Evolutionary conservation across 1,140 invertebrate species (phyloP).

Genomic region (Aphelenchoides avenae): DNA sequence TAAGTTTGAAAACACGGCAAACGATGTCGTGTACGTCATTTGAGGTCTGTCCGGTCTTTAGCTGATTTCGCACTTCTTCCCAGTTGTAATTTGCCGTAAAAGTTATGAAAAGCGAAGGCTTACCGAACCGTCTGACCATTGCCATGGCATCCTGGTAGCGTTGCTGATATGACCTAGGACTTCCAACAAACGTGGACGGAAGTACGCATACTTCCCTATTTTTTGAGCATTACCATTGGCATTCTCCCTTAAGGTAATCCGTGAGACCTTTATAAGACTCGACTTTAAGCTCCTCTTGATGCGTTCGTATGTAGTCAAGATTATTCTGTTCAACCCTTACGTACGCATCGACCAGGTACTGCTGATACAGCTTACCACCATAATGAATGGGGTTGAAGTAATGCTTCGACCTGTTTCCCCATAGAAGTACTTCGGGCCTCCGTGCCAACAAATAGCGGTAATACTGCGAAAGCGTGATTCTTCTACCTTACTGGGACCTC

Average conservation of each 20-base stretch:
- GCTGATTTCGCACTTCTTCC: slow-evolving; percentile 59
- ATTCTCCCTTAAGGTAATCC: slow-evolving; percentile 12
- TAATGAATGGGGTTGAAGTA: slow-evolving; percentile 40
- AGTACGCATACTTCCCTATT: slow-evolving; percentile 14
- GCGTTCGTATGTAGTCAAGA: slow-evolving; percentile 24
- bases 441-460: slow-evolving; percentile 1
- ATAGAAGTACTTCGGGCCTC: no score
- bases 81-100: slow-evolving; percentile 64
- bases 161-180: slow-evolving; percentile 5
- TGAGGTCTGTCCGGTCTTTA: slow-evolving; percentile 49
- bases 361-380: slow-evolving; percentile 51
- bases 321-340: slow-evolving; percentile 63
- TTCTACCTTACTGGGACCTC: background rate
- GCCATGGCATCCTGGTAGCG: slow-evolving; percentile 3
- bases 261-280: slow-evolving; percentile 15
- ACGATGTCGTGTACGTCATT: slow-evolving; percentile 61
- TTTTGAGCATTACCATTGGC: slow-evolving; percentile 7
- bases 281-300: slow-evolving; percentile 22
- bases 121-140: slow-evolving; percentile 5
- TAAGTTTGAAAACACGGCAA: slow-evolving; percentile 63
- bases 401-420: no score
- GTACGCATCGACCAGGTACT: slow-evolving; percentile 63
- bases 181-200: slow-evolving; percentile 13
- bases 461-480: background rate
- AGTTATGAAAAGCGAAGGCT: slow-evolving; percentile 55